phyloP scores from a whole-genome alignment of 2,113 vertebrate species.

The Aplodontia rufa region DNA sequence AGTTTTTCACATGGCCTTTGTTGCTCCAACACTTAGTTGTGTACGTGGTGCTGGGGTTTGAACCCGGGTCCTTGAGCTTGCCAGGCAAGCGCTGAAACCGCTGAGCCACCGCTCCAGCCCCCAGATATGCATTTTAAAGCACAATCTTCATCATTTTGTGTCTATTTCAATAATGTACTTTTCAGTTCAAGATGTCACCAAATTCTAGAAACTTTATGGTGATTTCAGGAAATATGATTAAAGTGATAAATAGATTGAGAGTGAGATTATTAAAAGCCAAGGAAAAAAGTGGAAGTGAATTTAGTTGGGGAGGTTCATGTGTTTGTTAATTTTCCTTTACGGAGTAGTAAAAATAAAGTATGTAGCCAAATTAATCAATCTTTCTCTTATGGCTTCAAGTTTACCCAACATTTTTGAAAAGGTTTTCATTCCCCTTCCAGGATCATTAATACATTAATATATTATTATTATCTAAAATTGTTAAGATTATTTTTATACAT shows the following conservation, averaged over 20 bases:
- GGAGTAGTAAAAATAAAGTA: background rate
- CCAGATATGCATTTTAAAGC: background rate
- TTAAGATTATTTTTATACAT: background rate
- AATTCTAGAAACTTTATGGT: background rate
- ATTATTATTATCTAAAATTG: background rate
- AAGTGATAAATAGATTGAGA: background rate
- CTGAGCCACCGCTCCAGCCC: too few species aligned
- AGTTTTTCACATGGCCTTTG: too few species aligned
- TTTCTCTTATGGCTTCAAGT: background rate
- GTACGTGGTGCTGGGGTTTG: too few species aligned
- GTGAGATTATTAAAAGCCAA: background rate
- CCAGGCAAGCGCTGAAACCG: too few species aligned
- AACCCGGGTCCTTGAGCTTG: too few species aligned
- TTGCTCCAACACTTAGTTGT: too few species aligned
- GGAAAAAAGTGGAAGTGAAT: background rate
- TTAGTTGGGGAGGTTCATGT: background rate
- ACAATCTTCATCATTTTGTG: background rate
- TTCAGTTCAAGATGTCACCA: background rate
- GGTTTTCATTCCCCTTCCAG: background rate
- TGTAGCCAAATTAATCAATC: background rate
- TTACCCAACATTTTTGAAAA: background rate
- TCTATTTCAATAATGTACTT: background rate
- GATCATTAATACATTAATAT: background rate
- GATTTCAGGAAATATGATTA: constrained; percentile 2
- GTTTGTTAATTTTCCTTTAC: background rate